Percentiles rank a stretch among this genome's conserved stretches.
Evolutionary conservation across 2,113 vertebrate genomes (phyloP).

Genomic region (Romanogobio albipinnatus): DNA sequence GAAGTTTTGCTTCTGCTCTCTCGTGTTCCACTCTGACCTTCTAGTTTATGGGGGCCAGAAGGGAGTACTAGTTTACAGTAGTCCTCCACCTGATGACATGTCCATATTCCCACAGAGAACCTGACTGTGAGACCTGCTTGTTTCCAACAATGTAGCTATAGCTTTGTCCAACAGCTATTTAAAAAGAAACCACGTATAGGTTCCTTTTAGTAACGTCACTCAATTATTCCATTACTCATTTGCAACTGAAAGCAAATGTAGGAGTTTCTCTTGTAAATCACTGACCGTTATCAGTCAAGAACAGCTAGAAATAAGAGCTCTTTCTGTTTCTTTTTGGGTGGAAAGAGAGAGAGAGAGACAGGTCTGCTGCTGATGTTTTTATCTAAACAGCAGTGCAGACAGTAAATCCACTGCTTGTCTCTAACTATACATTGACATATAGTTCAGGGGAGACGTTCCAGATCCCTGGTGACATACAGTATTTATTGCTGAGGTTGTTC

Average conservation of each 20-base stretch:
- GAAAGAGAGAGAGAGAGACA: constrained; percentile 2
- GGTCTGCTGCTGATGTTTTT: constrained; percentile 46
- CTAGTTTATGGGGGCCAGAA: constrained; percentile 25
- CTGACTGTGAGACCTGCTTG: constrained; percentile 3
- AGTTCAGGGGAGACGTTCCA: neutral
- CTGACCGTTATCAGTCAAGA: neutral
- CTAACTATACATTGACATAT: constrained; percentile 35
- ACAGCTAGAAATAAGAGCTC: constrained; percentile 44
- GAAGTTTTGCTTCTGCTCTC: neutral
- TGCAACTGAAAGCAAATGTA: constrained; percentile 3
- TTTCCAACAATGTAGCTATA: neutral
- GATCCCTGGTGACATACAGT: constrained; percentile 17
- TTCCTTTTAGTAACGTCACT: neutral
- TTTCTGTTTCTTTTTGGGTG: constrained; percentile 23
- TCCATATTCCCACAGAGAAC: neutral
- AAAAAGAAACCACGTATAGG: neutral
- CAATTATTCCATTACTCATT: neutral
- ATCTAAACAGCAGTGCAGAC: constrained; percentile 43
- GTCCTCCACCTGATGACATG: constrained; percentile 35
- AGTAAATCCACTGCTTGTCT: constrained; percentile 49
- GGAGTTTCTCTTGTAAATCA: constrained; percentile 19
- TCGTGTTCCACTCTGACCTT: neutral
- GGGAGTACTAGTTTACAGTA: constrained; percentile 30
- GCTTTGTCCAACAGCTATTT: neutral
- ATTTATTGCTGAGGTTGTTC: constrained; percentile 33